phyloP scores from a whole-genome alignment of 1,140 invertebrate species.

The Eumaeus atala region DNA sequence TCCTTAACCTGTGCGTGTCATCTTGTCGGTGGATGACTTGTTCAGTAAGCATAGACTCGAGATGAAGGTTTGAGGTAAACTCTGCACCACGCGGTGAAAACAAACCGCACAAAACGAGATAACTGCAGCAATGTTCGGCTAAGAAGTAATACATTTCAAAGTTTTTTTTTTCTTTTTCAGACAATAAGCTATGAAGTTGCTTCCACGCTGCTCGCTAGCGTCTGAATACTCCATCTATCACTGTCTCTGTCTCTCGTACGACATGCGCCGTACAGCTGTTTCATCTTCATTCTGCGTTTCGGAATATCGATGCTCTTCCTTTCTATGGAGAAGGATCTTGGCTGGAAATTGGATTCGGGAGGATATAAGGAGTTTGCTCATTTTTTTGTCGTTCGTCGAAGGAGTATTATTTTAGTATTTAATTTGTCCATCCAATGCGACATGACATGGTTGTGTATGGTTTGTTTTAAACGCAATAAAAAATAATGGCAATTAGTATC shows the following conservation, averaged over 20 bases:
- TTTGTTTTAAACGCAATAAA: slow-evolving; percentile 32
- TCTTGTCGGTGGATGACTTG: too few relatives aligned
- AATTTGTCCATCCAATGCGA: slow-evolving; percentile 53
- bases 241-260: slow-evolving; percentile 60
- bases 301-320: neutral
- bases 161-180: slow-evolving; percentile 30
- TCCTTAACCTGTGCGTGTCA: too few relatives aligned
- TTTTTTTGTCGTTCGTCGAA: slow-evolving; percentile 32
- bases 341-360: slow-evolving; percentile 9
- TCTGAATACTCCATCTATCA: slow-evolving; percentile 39
- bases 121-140: too few relatives aligned
- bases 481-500: slow-evolving; percentile 20
- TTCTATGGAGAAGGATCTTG: slow-evolving; percentile 12
- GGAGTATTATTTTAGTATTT: slow-evolving; percentile 38
- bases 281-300: slow-evolving; percentile 41
- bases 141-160: neutral
- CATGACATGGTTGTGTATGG: slow-evolving; percentile 39
- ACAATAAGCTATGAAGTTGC: slow-evolving; percentile 32
- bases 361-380: slow-evolving; percentile 41
- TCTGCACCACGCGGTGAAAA: too few relatives aligned
- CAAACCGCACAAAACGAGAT: too few relatives aligned
- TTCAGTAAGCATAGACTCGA: too few relatives aligned
- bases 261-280: slow-evolving; percentile 42
- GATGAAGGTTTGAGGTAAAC: too few relatives aligned
- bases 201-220: slow-evolving; percentile 26